These are phyloP conservation scores for Macroramphosus scolopax DNA, from an alignment of 2,797 vertebrate species.

Conservation along the genomic window DNA sequence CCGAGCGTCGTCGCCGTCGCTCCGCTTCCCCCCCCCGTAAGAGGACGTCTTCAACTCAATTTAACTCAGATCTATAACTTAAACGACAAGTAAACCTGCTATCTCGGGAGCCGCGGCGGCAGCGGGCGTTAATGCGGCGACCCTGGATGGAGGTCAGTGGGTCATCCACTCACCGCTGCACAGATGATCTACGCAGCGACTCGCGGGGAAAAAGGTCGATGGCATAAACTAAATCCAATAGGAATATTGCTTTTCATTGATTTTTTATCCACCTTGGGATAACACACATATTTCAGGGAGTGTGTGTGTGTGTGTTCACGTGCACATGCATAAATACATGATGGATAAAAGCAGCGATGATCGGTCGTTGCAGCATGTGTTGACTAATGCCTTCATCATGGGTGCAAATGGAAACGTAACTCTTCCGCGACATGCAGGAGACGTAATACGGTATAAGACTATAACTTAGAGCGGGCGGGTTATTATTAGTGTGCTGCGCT, in stretches of 20 bases:
- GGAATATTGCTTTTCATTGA: conserved; percentile 77
- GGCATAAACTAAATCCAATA: conserved; percentile 76
- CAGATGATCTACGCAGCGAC: conserved; percentile 59
- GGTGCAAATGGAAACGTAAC: conserved; percentile 56
- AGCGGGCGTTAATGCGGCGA: conserved; percentile 33
- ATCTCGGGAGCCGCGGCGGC: conserved; percentile 24
- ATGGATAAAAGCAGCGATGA: conserved; percentile 59
- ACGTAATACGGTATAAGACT: conserved; percentile 62
- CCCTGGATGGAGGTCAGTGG: conserved; percentile 60
- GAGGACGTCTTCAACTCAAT: no score
- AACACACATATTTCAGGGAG: conserved; percentile 63
- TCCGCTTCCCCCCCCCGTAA: no score
- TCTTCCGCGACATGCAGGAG: conserved; percentile 56
- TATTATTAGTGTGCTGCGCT: conserved; percentile 51
- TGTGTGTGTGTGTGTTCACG: conserved; percentile 14
- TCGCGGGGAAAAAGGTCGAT: conserved; percentile 59
- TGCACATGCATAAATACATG: conserved; percentile 55
- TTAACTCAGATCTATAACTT: no score
- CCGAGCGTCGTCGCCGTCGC: no score
- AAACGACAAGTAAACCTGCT: conserved; percentile 10
- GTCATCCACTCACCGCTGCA: conserved; percentile 52
- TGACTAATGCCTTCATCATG: conserved; percentile 68
- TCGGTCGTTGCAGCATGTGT: conserved; percentile 56
- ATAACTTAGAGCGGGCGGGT: conserved; percentile 66
- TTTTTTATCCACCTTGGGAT: conserved; percentile 68